Percentiles rank a stretch among this genome's conserved stretches.
Evolutionary conservation across 2,797 vertebrate genomes (phyloP).

Genomic region (Ctenosaura bakeri): DNA sequence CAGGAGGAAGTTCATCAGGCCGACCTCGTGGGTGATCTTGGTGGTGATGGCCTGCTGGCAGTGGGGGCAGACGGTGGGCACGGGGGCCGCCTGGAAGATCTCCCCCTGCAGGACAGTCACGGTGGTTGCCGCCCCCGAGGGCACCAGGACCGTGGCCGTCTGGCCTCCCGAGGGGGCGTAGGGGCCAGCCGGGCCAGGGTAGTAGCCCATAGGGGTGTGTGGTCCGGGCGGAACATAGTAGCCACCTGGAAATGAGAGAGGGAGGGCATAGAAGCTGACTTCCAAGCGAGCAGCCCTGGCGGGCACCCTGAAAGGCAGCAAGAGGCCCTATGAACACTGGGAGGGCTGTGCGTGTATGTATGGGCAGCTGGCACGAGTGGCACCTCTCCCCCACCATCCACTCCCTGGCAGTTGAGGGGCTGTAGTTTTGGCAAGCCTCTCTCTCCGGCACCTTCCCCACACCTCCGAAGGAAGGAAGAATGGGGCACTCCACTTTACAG

Average conservation of each 20-base stretch:
- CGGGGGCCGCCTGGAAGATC: constrained; percentile 93
- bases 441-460: too few relatives aligned
- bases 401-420: too few relatives aligned
- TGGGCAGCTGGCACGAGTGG: too few relatives aligned
- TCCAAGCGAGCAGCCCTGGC: too few relatives aligned
- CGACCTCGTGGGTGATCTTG: constrained; percentile 92
- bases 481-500: not conserved
- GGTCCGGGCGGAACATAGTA: constrained; percentile 82
- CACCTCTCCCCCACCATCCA: too few relatives aligned
- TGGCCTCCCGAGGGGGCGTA: constrained; percentile 88
- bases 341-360: too few relatives aligned
- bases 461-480: too few relatives aligned
- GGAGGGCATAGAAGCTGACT: not conserved
- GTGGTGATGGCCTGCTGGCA: constrained; percentile 98
- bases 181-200: constrained; percentile 74
- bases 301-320: not conserved
- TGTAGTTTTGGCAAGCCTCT: not conserved
- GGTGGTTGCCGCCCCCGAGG: constrained; percentile 89
- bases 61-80: constrained; percentile 97
- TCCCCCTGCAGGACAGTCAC: constrained; percentile 97
- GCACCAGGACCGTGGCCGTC: constrained; percentile 90
- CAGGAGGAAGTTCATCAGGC: constrained; percentile 97
- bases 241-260: constrained; percentile 61
- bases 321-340: too few relatives aligned
- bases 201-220: constrained; percentile 81